Base-by-base conservation (phyloP, 2,113 vertebrate species). In the Datnioides undecimradiatus region DNA sequence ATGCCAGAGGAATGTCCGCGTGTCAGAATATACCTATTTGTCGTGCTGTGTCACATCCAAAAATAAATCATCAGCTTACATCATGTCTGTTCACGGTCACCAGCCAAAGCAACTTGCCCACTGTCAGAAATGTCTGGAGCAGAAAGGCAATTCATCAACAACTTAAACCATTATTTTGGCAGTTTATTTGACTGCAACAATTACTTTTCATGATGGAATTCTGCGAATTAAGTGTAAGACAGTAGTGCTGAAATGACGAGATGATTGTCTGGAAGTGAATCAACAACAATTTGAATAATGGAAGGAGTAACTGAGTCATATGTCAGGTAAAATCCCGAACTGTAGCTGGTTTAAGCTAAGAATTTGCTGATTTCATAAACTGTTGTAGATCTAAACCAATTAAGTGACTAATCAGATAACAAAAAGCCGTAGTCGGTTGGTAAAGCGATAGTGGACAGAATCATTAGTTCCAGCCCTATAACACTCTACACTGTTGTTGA, bases 1-100 rank as follows among this genome's bases (percentile, higher is more conserved):
- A 82, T 52, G 55, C 49, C 12, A 0, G 13, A 64, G 60, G 73
- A 48, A 78, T 75, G 43, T 62, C 54, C 0, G 2, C 34, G 7
- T 45, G 29, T 60, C 67, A 16, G 59, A 54, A 57, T 41, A 62
- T 10, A 66, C 36, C 14, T n/a, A 17, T 80, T 52, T 6, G 11
- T 48, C n/a, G 1, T 51, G 52, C 69, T 69, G 14, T 16, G 40
- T 81, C 49, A 49, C 78, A 43, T 87, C 79, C 45, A 51, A 55
- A 81, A 68, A 76, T 31, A 84, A 82, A 74, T 76, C 51, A 57
- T 63, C 36, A 34, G 45, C 65, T 87, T 86, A 79, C 55, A 73
- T 85, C 88, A 83, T 46, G 65, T 73, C 62, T 82, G 67, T 52
- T 62, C 27, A 14, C 0, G 25, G 29, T 68, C 52, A 48, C 9